Evolutionary conservation across 1,140 invertebrate species (phyloP).

Genomic region (Cheumatopsyche charites): DNA sequence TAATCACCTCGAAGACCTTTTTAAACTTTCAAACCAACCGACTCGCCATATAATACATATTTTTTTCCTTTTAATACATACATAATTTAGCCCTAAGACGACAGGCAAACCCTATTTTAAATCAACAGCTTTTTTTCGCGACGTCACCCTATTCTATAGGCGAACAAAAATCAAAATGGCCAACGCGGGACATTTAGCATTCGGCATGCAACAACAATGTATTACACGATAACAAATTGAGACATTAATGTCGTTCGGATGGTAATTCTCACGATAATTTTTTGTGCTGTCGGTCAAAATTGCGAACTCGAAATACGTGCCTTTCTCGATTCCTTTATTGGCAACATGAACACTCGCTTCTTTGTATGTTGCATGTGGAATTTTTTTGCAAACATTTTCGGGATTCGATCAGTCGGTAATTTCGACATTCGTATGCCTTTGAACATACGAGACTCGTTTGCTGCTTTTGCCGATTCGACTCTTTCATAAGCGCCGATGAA

Average conservation of each 20-base stretch:
- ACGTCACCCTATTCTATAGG: background rate
- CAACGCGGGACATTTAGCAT: conserved; percentile 10
- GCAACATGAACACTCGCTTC: background rate
- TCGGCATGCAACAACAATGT: conserved; percentile 41
- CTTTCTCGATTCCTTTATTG: no score
- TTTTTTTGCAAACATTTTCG: background rate
- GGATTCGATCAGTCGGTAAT: conserved; percentile 1
- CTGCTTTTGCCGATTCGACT: conserved; percentile 2
- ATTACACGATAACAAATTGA: conserved; percentile 47
- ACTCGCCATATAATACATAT: background rate
- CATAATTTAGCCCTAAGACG: background rate
- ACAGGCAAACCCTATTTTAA: conserved; percentile 27
- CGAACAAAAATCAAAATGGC: conserved; percentile 17
- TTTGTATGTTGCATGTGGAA: background rate
- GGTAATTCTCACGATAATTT: conserved; percentile 44
- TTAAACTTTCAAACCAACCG: no score
- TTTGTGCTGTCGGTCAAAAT: conserved; percentile 36
- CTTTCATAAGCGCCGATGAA: conserved; percentile 14
- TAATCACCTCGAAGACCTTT: no score
- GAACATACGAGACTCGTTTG: conserved; percentile 1
- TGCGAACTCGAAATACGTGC: conserved; percentile 9
- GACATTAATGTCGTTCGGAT: conserved; percentile 46
- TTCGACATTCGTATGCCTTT: conserved; percentile 15
- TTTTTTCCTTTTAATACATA: background rate
- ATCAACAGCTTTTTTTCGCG: background rate